These are phyloP conservation scores for Drosophila simulans DNA, from an alignment of 1,140 invertebrate genomes.

Conservation along the genomic window DNA sequence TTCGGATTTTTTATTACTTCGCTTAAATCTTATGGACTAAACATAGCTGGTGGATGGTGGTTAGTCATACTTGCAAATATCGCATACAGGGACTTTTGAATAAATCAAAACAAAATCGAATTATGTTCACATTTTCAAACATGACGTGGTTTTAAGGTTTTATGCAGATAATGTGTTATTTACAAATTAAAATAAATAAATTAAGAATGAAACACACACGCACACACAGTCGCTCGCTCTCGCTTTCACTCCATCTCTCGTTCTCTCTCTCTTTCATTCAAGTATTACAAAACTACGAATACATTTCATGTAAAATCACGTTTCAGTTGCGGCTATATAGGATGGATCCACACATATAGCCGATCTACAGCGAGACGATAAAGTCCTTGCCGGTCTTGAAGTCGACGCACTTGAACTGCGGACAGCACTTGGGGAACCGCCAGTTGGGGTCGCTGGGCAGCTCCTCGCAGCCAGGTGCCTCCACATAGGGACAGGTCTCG, in stretches of 20 bases:
- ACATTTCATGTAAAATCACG: conserved; percentile 82
- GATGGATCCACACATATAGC: background rate
- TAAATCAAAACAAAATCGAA: conserved; percentile 71
- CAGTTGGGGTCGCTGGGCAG: conserved; percentile 76
- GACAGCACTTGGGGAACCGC: conserved; percentile 83
- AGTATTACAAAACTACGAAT: conserved; percentile 68
- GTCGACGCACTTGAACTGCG: conserved; percentile 81
- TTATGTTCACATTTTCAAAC: conserved; percentile 65
- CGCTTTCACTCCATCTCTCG: conserved; percentile 6
- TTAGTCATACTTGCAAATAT: conserved; percentile 79
- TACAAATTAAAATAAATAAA: conserved; percentile 82
- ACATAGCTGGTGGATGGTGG: conserved; percentile 52
- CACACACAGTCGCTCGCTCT: conserved; percentile 20
- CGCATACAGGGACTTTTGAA: conserved; percentile 78
- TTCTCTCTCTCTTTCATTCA: conserved; percentile 10
- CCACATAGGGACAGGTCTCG: conserved; percentile 81
- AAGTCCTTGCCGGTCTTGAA: conserved; percentile 84
- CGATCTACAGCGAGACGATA: conserved; percentile 68
- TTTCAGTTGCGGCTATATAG: conserved; percentile 40
- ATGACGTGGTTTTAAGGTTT: conserved; percentile 44
- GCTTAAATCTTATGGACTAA: conserved; percentile 48
- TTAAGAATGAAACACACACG: conserved; percentile 70
- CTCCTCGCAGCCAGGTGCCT: conserved; percentile 83
- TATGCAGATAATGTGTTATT: conserved; percentile 59
- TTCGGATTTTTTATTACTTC: conserved; percentile 41